Base-by-base conservation (phyloP, 2,888 invertebrate genomes). In the Neoascia interrupta region DNA sequence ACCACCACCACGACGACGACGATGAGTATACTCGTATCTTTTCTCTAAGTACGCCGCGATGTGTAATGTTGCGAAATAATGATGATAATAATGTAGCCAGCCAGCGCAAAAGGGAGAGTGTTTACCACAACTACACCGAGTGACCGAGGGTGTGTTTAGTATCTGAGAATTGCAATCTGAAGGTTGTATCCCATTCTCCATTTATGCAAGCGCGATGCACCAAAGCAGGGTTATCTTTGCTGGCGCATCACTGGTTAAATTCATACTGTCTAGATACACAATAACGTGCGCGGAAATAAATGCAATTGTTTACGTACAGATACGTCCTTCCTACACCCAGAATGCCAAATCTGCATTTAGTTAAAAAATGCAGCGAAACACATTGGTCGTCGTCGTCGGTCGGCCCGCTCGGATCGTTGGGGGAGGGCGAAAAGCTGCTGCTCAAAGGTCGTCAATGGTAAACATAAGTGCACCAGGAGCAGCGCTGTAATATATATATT, bases 271-370 rank as follows among this genome's bases (percentile, higher is more conserved):
- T 58, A 64, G n/a, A n/a, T 51, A 66, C 53, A 76, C 72, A 60
- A 68, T 74, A 69, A 61, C 5, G 74, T 54, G 69, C 69, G 53
- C 69, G 69, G 69, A 75, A 69, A 75, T 75, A 61, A 75, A 56
- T 49, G 73, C 76, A 79, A 66, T 79, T 79, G 76, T 66, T 79
- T 79, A 79, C 60, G 45, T 51, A 60, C 19, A 43, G 41, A 36
- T 43, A 39, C 39, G 34, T 45, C 54, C 49, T 56, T 56, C 49
- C 36, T 58, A 28, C 47, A 28, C 31, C 41, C 21, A 37, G 19
- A 53, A 49, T 43, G 45, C 60, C 60, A 28, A 79, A 79, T 79
- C 73, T 79, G 79, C 79, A 79, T 79, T 73, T 79, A 73, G 73
- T 56, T 68, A 73, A 73, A n/a, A n/a, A 73, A 73, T 68, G 79